Evolutionary conservation across 2,888 invertebrate genomes (phyloP).

Genomic region (Volucella zonaria): DNA sequence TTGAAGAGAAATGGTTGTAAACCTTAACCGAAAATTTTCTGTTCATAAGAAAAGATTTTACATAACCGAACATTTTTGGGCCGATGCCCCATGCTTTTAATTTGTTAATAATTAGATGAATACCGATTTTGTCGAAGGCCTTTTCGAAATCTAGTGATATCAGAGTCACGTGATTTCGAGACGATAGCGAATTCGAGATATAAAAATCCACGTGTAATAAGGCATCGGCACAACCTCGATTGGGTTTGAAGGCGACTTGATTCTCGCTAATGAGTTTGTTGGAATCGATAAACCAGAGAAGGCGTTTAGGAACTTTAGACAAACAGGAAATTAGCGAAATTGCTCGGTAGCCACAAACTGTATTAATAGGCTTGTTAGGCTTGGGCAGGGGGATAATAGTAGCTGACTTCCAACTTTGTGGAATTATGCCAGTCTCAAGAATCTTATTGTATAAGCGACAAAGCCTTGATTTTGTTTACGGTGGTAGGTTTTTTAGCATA

Average conservation of each 20-base stretch:
- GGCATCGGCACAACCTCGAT: conserved; percentile 41
- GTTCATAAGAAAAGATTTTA: conserved; percentile 15
- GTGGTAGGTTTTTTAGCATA: conserved; percentile 4
- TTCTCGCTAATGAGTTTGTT: conserved; percentile 25
- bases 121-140: conserved; percentile 37
- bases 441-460: conserved; percentile 11
- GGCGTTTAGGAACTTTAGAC: not conserved
- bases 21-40: not conserved
- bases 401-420: conserved; percentile 13
- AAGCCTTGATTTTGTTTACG: conserved; percentile 1
- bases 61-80: conserved; percentile 5
- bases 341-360: not conserved
- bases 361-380: not conserved
- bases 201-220: conserved; percentile 39
- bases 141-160: conserved; percentile 46
- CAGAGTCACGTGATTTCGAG: conserved; percentile 31
- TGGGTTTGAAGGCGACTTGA: conserved; percentile 46
- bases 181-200: conserved; percentile 14
- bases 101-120: conserved; percentile 34
- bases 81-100: conserved; percentile 14
- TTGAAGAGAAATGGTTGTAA: conserved; percentile 1
- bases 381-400: conserved; percentile 1
- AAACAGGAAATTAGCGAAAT: conserved; percentile 34
- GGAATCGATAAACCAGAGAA: conserved; percentile 1
- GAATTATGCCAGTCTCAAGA: conserved; percentile 5